phyloP scores from a whole-genome alignment of 2,888 invertebrate species.

The Hanleya hanleyi region DNA sequence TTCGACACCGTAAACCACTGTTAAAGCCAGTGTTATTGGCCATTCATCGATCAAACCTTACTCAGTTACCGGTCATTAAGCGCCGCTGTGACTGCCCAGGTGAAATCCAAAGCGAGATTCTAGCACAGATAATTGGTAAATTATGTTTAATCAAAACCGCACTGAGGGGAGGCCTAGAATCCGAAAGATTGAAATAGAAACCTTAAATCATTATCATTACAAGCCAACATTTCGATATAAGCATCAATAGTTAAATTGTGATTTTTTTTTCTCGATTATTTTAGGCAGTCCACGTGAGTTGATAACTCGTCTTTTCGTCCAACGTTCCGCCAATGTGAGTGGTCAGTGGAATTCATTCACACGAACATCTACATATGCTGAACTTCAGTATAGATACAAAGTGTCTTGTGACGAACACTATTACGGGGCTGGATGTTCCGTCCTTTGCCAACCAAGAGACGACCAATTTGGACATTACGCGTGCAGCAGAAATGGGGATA shows the following conservation, averaged over 20 bases:
- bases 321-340: constrained; percentile 88
- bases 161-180: too few relatives aligned
- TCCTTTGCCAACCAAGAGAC: constrained; percentile 75
- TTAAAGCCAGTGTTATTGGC: too few relatives aligned
- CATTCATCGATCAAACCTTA: too few relatives aligned
- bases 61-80: too few relatives aligned
- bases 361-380: constrained; percentile 46
- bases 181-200: too few relatives aligned
- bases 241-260: not conserved
- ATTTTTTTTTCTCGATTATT: constrained; percentile 22
- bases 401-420: constrained; percentile 73
- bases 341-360: constrained; percentile 89
- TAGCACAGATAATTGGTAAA: too few relatives aligned
- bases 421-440: constrained; percentile 73
- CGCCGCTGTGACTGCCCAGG: too few relatives aligned
- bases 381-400: constrained; percentile 69
- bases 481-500: constrained; percentile 90
- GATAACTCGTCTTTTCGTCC: constrained; percentile 90
- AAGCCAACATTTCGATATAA: too few relatives aligned
- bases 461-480: constrained; percentile 91
- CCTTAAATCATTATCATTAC: too few relatives aligned
- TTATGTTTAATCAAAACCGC: not conserved
- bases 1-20: too few relatives aligned
- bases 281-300: constrained; percentile 73
- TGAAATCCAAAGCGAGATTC: too few relatives aligned